Conservation (phyloP, 2,888 invertebrate genomes). For the Drosophila demipolita region DNA sequence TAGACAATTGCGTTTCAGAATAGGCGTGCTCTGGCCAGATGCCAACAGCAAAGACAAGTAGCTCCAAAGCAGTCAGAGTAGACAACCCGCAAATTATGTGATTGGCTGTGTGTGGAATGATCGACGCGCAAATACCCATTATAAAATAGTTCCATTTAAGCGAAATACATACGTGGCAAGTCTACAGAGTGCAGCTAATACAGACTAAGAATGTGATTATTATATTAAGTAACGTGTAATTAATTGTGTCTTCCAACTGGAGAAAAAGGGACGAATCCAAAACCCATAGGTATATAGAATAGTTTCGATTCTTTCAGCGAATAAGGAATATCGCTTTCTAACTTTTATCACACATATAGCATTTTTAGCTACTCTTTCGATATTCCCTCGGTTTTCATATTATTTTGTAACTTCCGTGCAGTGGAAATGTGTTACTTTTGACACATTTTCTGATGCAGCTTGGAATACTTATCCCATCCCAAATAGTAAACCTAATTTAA, state of each 20-base stretch:
- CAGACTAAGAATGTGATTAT: neutral
- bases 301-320: neutral
- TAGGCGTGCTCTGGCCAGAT: slow-evolving; percentile 20
- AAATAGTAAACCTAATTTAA: neutral
- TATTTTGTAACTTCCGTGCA: neutral
- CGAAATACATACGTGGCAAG: neutral
- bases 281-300: neutral
- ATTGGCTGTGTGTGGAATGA: neutral
- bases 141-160: neutral
- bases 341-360: too few species aligned
- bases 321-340: neutral
- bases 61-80: slow-evolving; percentile 5
- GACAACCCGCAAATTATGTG: neutral
- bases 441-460: neutral
- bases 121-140: slow-evolving; percentile 1
- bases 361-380: neutral
- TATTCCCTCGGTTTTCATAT: neutral
- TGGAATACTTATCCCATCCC: neutral
- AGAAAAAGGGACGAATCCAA: neutral
- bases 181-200: neutral
- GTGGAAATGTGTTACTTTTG: neutral
- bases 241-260: neutral
- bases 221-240: neutral
- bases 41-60: slow-evolving; percentile 19
- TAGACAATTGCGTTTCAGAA: slow-evolving; percentile 57